phyloP scores from a whole-genome alignment of 2,797 vertebrate genomes.

The Poliocrania exsul region DNA sequence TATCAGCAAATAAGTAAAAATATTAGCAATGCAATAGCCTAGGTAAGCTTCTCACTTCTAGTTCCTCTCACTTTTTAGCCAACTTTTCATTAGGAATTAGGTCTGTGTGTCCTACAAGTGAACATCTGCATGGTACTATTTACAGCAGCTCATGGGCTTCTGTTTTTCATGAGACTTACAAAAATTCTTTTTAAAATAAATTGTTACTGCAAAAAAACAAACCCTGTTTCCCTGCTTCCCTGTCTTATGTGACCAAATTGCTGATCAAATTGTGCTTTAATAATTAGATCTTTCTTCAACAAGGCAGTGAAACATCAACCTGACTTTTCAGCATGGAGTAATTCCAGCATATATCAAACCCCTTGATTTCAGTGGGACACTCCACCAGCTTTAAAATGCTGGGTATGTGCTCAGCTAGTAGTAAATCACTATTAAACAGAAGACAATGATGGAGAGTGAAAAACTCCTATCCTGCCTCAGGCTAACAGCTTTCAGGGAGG shows the following conservation, averaged over 20 bases:
- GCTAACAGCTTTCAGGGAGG: conserved; percentile 16
- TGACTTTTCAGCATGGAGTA: not conserved
- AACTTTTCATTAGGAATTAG: not conserved
- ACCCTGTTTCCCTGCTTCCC: not conserved
- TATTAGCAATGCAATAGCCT: not conserved
- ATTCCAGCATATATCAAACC: not conserved
- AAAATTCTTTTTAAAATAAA: not conserved
- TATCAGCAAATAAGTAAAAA: not conserved
- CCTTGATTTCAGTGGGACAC: not conserved
- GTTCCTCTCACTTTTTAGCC: not conserved
- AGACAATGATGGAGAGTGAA: not conserved
- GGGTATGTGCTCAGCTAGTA: not conserved
- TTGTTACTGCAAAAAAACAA: not conserved
- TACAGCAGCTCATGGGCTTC: not conserved
- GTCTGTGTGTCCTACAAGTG: not conserved
- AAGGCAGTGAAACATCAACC: not conserved
- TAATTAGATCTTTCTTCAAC: not conserved
- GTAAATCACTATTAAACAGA: conserved; percentile 43
- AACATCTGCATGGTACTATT: not conserved
- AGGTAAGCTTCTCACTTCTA: not conserved
- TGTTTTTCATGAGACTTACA: not conserved
- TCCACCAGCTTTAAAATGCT: not conserved
- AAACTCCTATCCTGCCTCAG: conserved; percentile 15
- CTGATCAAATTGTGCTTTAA: not conserved
- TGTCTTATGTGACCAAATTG: not conserved